Evolutionary conservation across 2,888 invertebrate species (phyloP), one percentile per base, ranked within the genome.

Genomic region (Lithophane ornitopus): DNA sequence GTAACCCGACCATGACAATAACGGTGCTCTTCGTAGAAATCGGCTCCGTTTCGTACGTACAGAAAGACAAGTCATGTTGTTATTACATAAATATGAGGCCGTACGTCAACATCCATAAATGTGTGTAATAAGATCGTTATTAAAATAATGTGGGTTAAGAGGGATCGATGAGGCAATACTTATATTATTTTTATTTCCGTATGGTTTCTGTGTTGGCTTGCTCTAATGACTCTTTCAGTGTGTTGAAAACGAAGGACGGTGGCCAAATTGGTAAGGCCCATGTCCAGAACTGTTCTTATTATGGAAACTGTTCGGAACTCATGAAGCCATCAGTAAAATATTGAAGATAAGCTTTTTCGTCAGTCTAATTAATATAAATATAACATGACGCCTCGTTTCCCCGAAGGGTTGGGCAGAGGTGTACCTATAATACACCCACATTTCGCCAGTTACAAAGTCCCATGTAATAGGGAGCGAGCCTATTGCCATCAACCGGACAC

Each of bases 101-200:
- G 34, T 66, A 67, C 44, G 49, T 70, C 39, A 58, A 59, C 58
- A 39, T 73, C 22, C 46, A 70, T 62, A 62, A 69, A 59, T 12
- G 63, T 39, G 52, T 62, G 63, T 80, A 80, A 76, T 76, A 67
- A 70, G 75, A 84, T 56, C 68, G 68, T 74, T 61, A 83, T 67
- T 80, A 28, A 41, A 72, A 52, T 26, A 67, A 81, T 73, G 76
- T 81, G 63, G 67, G 81, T 81, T 84, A 73, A 73, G 70, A 74
- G 76, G 59, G 76, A 69, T 82, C 58, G 61, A 76, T 74, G 44
- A 19, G 54, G 76, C 67, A 81, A 70, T 80, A 52, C n/a, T 65
- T 44, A 69, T 68, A 54, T 71, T 74, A 56, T 67, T 49, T 62
- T 56, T 49, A 59, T 66, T 76, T 82, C 82, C 77, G 76, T 49